Conservation (phyloP, 2,888 invertebrate genomes). For the Xanthia icteritia region DNA sequence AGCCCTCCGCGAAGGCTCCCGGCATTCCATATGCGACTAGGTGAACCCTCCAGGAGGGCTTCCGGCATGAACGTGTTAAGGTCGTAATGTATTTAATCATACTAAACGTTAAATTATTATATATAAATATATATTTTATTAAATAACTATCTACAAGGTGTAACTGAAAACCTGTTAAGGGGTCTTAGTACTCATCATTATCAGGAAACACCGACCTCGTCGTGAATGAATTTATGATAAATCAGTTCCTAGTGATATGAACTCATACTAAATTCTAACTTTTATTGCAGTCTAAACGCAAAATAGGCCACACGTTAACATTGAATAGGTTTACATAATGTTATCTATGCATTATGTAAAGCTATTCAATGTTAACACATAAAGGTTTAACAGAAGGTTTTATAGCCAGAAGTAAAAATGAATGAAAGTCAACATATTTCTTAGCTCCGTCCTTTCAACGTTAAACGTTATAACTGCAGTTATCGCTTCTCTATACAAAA, state of each 20-base stretch:
- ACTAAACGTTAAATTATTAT: too few relatives aligned
- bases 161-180: background rate
- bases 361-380: background rate
- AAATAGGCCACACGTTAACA: background rate
- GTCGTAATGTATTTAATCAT: too few relatives aligned
- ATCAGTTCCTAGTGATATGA: background rate
- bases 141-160: background rate
- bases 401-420: constrained; percentile 11
- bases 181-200: background rate
- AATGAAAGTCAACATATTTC: background rate
- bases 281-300: background rate
- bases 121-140: too few relatives aligned
- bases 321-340: too few relatives aligned
- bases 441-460: background rate
- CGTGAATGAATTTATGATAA: background rate
- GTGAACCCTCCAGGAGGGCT: too few relatives aligned
- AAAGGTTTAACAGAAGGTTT: background rate
- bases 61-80: too few relatives aligned
- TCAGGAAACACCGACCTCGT: background rate
- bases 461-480: background rate
- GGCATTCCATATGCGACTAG: too few relatives aligned
- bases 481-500: background rate
- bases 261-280: background rate
- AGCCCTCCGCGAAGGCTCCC: too few relatives aligned
- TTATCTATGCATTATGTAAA: background rate